A percentile compares a stretch with the other conserved stretches of the same genome.
Evolutionary conservation across 64 coral and sea anemone genomes (phyloP).

Genomic region (Orbicella faveolata): DNA sequence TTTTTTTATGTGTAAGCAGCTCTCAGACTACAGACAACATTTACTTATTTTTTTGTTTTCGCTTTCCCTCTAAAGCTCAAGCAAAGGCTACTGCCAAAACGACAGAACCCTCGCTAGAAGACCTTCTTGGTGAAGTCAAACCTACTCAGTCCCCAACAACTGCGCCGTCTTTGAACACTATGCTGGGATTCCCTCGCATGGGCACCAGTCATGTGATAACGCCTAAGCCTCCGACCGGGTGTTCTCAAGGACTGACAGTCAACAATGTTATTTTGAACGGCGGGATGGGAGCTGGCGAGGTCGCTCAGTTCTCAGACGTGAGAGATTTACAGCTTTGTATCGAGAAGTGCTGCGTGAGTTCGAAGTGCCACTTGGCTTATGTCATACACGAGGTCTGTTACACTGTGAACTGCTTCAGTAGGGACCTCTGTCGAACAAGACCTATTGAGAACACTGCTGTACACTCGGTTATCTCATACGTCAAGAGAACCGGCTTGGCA

Average conservation of each 20-base stretch:
- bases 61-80: background rate
- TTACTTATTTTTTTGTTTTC: no score
- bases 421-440: constrained; percentile 72
- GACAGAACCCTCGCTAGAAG: constrained; percentile 74
- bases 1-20: no score
- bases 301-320: constrained; percentile 73
- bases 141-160: constrained; percentile 69
- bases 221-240: constrained; percentile 39
- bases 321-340: constrained; percentile 68
- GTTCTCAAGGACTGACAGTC: constrained; percentile 77
- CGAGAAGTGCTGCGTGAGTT: constrained; percentile 64
- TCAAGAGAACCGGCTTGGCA: constrained; percentile 58
- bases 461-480: constrained; percentile 62
- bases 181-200: constrained; percentile 54
- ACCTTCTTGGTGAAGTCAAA: constrained; percentile 76
- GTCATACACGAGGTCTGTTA: constrained; percentile 81
- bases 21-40: no score
- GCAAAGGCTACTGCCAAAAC: constrained; percentile 29
- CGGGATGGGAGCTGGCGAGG: constrained; percentile 94
- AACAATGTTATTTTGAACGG: constrained; percentile 85
- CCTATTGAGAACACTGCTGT: constrained; percentile 60
- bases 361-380: constrained; percentile 77
- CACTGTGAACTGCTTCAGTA: constrained; percentile 77
- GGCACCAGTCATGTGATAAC: background rate
- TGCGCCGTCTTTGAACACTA: constrained; percentile 27